These are phyloP conservation scores for Melanerpes aurifrons DNA, from an alignment of 2,113 vertebrate species.

Conservation along the genomic window DNA sequence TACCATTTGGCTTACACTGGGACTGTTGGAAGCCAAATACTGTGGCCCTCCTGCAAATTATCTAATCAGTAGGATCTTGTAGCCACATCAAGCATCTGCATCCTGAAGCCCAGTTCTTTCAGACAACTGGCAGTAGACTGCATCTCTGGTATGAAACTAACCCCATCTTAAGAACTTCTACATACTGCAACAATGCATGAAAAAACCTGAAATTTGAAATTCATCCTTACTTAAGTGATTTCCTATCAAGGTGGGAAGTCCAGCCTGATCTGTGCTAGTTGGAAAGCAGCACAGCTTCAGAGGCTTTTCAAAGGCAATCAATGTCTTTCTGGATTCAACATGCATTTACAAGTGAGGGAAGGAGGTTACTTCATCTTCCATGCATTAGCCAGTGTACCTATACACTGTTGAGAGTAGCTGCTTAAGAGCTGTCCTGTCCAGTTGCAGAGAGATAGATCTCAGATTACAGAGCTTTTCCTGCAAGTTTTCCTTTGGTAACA, in stretches of 20 bases:
- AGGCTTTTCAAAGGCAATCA: neutral
- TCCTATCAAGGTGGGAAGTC: neutral
- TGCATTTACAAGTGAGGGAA: neutral
- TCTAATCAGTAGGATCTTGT: neutral
- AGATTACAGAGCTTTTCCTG: too few relatives aligned
- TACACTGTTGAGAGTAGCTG: too few relatives aligned
- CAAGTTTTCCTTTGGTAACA: too few relatives aligned
- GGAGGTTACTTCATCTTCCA: neutral
- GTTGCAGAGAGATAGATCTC: too few relatives aligned
- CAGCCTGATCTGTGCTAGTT: neutral
- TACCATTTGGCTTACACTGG: rapidly evolving
- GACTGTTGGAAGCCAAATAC: neutral
- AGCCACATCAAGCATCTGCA: rapidly evolving
- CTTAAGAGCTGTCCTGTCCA: too few relatives aligned
- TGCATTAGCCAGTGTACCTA: rapidly evolving
- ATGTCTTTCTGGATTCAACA: neutral
- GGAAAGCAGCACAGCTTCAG: neutral
- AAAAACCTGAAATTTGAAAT: neutral
- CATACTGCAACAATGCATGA: neutral
- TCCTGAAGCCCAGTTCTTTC: neutral
- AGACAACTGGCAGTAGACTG: neutral
- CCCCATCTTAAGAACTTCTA: neutral
- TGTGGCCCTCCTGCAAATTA: rapidly evolving
- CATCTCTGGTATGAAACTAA: neutral
- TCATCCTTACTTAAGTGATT: neutral